Evolutionary conservation across 1,140 invertebrate genomes (phyloP), one percentile per base, ranked within the genome.

Genomic region (Dendroctonus valens): DNA sequence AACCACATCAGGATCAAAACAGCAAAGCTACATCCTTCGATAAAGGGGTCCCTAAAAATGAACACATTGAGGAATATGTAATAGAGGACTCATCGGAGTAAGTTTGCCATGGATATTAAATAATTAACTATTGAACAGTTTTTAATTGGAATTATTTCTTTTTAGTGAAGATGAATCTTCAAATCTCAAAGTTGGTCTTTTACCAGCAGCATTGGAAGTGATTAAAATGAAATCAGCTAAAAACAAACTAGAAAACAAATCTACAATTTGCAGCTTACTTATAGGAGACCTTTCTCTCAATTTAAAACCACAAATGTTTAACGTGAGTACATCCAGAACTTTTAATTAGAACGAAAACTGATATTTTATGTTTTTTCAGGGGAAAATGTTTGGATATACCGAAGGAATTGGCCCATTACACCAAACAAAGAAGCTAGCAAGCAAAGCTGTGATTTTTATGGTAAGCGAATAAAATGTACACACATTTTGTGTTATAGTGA

Each of bases 371-470:
- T 8, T 63, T 41, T 54, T 52, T 46, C 38, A 63, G 60, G 51
- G 60, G 15, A 63, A 63, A 51, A 26, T 53, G 12, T 63, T 44
- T 12, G 60, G 60, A n/a, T 63, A 51, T 63, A 46, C 60, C 7
- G 60, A 63, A 39, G 52, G 52, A 5, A 54, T 53, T 38, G 42
- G 49, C 5, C 41, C 52, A n/a, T 39, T 41, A 5, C 11, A 54
- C 46, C 51, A 63, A 39, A 14, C 60, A n/a, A 54, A 39, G 15
- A 63, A 63, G 48, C 53, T 53, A 41, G 60, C 60, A 0, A 54
- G 41, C 26, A 63, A 63, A 63, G 60, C 60, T 37, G 51, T 63
- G 15, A 53, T 63, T 54, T 53, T 63, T 54, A 63, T 46, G 60
- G 60, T 44, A 44, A 8, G 0, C n/a, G n/a, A 8, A 44, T 7